A percentile compares a stretch with the other conserved stretches of the same genome.
Evolutionary conservation across 2,113 vertebrate species (phyloP).

Genomic region (Machaerirhynchus nigripectus): DNA sequence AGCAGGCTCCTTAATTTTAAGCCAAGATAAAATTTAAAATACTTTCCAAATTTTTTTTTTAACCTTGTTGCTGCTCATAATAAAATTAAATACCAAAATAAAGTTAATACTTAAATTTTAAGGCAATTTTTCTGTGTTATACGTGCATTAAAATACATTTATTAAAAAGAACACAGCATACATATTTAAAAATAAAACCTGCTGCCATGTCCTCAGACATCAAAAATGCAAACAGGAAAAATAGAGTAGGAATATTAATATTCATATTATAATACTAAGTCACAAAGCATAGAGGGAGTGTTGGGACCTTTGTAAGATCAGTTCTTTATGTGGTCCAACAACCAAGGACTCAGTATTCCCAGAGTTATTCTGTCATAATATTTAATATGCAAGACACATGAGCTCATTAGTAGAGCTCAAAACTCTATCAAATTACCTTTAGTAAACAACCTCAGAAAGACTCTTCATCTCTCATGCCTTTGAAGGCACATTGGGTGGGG

Average conservation of each 20-base stretch:
- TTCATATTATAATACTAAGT: neutral
- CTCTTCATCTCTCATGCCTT: neutral
- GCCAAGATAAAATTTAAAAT: neutral
- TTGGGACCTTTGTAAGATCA: neutral
- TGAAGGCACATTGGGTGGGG: neutral
- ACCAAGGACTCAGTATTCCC: neutral
- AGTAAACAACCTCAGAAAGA: constrained; percentile 48
- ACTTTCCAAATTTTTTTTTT: neutral
- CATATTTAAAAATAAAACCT: neutral
- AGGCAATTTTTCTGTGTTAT: neutral
- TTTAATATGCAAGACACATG: constrained; percentile 25
- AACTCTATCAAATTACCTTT: constrained; percentile 52
- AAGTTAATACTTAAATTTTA: neutral
- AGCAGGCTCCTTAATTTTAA: neutral
- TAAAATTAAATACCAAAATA: neutral
- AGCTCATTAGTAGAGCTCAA: constrained; percentile 49
- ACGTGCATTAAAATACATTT: neutral
- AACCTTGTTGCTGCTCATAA: accelerated
- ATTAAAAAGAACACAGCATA: neutral
- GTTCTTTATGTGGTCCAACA: neutral
- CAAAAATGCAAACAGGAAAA: neutral
- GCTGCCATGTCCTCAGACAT: neutral
- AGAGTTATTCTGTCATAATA: neutral
- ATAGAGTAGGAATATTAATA: neutral
- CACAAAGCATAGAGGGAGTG: neutral